These are phyloP conservation scores for Tribolium freemani DNA, from an alignment of 2,888 invertebrate genomes.

Conservation along the genomic window DNA sequence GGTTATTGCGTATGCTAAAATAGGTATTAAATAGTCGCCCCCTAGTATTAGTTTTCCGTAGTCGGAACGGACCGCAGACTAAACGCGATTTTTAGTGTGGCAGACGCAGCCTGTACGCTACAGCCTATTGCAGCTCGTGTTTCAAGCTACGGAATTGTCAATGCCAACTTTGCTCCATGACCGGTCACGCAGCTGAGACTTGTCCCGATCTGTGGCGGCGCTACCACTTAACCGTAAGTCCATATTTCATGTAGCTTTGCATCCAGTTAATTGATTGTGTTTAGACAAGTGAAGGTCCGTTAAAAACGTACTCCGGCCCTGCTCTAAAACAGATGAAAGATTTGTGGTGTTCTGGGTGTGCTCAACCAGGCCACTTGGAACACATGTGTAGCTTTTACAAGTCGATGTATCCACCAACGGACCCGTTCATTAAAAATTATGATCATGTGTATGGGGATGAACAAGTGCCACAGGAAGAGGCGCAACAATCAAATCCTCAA, in stretches of 20 bases:
- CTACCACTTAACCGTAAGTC: constrained; percentile 79
- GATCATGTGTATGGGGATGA: constrained; percentile 49
- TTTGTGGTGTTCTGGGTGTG: constrained; percentile 68
- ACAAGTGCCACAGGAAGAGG: neutral
- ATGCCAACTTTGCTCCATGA: constrained; percentile 75
- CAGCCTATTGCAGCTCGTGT: constrained; percentile 75
- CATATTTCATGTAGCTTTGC: neutral
- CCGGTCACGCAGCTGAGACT: constrained; percentile 73
- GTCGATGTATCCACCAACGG: constrained; percentile 53
- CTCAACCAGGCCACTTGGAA: constrained; percentile 65
- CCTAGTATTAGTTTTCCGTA: neutral
- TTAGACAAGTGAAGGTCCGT: constrained; percentile 57
- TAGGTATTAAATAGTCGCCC: no score
- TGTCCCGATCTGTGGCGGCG: constrained; percentile 85
- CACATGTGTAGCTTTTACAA: constrained; percentile 55
- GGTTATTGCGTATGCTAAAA: no score
- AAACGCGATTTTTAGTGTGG: constrained; percentile 73
- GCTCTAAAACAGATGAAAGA: constrained; percentile 61
- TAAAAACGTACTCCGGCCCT: constrained; percentile 52
- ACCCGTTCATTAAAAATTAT: constrained; percentile 54
- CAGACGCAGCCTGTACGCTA: constrained; percentile 65
- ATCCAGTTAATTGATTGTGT: neutral
- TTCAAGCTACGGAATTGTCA: constrained; percentile 67
- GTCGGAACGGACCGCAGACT: neutral
- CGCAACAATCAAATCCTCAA: neutral